Base-by-base conservation (phyloP, 2,113 vertebrate genomes). In the Drymodes brunneopygia region DNA sequence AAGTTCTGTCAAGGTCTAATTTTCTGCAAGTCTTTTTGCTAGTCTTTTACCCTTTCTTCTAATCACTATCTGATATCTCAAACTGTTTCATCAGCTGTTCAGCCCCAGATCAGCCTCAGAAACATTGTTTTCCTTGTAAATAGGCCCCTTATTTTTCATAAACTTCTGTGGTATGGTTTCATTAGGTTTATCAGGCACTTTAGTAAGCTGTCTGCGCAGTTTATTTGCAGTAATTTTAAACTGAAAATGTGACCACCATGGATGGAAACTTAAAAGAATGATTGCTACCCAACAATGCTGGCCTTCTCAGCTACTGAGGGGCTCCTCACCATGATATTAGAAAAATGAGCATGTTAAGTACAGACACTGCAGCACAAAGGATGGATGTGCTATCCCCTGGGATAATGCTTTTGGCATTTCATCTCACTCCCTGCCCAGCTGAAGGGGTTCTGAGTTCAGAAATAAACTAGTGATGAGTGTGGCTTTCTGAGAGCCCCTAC, bases 181-280 rank as follows among this genome's bases (percentile, higher is more conserved):
- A 27, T 77, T 58, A 64, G 11, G 3, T 16, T 80, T 80, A 38
- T 45, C 33, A 86, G 42, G 72, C 31, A 15, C 81, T 71, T 71
- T 31, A 60, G 25, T 86, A 54, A 80, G 15, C 53, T 86, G 7
- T 72, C 53, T 75, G 84, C 48, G 21, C 16, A 42, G 36, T 71
- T 83, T 58, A 58, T 35, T 77, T 80, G 20, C 62, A 25, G 40
- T 80, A 42, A 35, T 19, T 75, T 53, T 54, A 75, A 75, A 75
- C 25, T 22, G 44, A 38, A 83, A 53, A 33, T 72, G 42, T 5
- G 33, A 12, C 24, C 21, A 14, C 44, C n/a, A n/a, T 0, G 0
- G 24, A 15, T 62, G 40, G 45, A 54, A 89, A 79, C 1, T 6
- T 62, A 13, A 48, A 75, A 83, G 25, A 58, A 42, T 14, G 10